Evolutionary conservation across 30 jellyfish, hydroid and myxozoan genomes (phyloP), one percentile per base, ranked within the genome.

Genomic region (Pseudorhiza aurosa): DNA sequence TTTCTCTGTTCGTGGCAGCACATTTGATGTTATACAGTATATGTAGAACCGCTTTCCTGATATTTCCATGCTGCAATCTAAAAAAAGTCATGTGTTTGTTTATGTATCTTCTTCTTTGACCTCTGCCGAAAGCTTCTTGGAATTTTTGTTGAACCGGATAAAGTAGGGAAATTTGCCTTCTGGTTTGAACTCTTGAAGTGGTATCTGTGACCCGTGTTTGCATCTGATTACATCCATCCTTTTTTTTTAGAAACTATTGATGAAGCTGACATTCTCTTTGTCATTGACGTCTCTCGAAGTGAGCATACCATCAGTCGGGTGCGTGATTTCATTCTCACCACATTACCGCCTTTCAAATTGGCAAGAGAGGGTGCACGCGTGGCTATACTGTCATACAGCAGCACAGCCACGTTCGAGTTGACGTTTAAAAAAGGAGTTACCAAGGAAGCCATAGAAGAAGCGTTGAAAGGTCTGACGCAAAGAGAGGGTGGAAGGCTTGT

Each of bases 401-500:
- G 91, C 27, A 58, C 80, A 8, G 91, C 91, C 0, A 49, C 14
- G 32, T 62, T 80, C 25, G 74, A 19, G 12, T 39, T 80, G 44
- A 44, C 70, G 35, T 65, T 80, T 35, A 55, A 39, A 1, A 29
- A 80, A 4, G 91, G 91, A 7, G 50, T 65, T 53, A 63, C 83
- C 15, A 37, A 33, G 44, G 51, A 51, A 69, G 91, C 91, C 4
- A 47, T 80, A 14, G 64, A 65, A 68, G 46, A 65, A 1, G 91
- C 84, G 0, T 55, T 80, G 68, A 80, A 53, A 22, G 49, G 40
- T 46, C 28, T 80, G 3, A 53, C 84, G 0, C 84, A 77, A 21
- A 80, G 47, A 25, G 68, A 80, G 30, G 80, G 57, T 7, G 84
- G 77, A 4, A 64, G 91, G 51, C 83, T 75, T 22, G 85, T 80